Evolutionary conservation across 1,140 invertebrate genomes (phyloP).

Genomic region (Nebria ingens): DNA sequence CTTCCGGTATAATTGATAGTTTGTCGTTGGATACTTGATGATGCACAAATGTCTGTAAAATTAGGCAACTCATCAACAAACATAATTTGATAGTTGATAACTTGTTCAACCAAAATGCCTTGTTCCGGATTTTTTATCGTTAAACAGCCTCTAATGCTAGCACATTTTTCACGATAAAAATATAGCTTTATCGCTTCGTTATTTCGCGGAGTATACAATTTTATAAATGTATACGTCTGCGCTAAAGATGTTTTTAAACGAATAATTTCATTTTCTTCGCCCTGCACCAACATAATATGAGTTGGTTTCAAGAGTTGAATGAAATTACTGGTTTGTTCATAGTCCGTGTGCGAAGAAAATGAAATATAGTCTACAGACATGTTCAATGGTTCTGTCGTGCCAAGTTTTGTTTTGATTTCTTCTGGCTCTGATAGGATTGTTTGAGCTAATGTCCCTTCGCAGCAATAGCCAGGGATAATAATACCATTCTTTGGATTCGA

Average conservation of each 20-base stretch:
- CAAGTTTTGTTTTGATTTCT: slow-evolving; percentile 90
- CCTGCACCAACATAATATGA: slow-evolving; percentile 95
- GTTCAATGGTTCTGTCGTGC: slow-evolving; percentile 91
- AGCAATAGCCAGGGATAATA: slow-evolving; percentile 98
- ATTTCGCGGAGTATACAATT: slow-evolving; percentile 93
- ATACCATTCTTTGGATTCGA: slow-evolving; percentile 96
- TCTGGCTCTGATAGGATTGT: slow-evolving; percentile 96
- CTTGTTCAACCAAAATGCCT: slow-evolving; percentile 91
- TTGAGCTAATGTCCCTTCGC: slow-evolving; percentile 97
- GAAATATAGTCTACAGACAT: slow-evolving; percentile 99
- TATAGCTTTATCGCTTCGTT: slow-evolving; percentile 87
- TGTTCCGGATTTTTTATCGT: slow-evolving; percentile 74
- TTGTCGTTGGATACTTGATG: slow-evolving; percentile 81
- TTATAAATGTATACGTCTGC: slow-evolving; percentile 86
- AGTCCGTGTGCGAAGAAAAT: slow-evolving; percentile 98
- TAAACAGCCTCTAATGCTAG: slow-evolving; percentile 91
- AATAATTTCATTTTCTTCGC: slow-evolving; percentile 98
- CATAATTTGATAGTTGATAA: slow-evolving; percentile 96
- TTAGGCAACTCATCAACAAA: slow-evolving; percentile 83
- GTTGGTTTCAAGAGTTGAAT: slow-evolving; percentile 87
- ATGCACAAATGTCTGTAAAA: slow-evolving; percentile 88
- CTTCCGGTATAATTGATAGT: slow-evolving; percentile 80
- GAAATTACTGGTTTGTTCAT: slow-evolving; percentile 97
- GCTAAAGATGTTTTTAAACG: slow-evolving; percentile 88
- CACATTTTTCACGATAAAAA: slow-evolving; percentile 95